A percentile compares a stretch with the other conserved stretches of the same genome.
Conservation (phyloP, 2,888 invertebrate genomes). For the Melitaea athalia region DNA sequence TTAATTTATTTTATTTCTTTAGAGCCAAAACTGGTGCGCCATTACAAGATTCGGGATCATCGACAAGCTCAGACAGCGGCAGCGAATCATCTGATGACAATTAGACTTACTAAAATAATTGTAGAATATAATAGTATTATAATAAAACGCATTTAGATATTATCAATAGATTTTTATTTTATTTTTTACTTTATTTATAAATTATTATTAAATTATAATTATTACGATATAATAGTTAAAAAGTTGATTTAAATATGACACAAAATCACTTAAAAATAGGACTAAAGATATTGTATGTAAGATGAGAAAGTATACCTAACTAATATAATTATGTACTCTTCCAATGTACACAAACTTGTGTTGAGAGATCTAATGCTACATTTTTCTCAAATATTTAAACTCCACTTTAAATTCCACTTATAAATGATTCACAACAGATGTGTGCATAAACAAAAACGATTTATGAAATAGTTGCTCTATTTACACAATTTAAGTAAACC, state of each 20-base stretch:
- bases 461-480: slow-evolving; percentile 7
- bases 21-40: slow-evolving; percentile 63
- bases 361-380: background rate
- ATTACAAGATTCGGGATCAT: slow-evolving; percentile 41
- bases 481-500: slow-evolving; percentile 15
- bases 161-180: slow-evolving; percentile 8
- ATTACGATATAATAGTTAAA: background rate
- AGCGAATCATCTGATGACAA: slow-evolving; percentile 66
- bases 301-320: background rate
- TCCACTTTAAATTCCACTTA: background rate
- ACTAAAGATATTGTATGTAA: background rate
- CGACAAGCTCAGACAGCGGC: slow-evolving; percentile 61
- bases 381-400: slow-evolving; percentile 18
- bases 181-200: background rate
- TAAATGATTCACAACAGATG: background rate
- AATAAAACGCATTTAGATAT: slow-evolving; percentile 55
- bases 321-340: background rate
- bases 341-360: background rate
- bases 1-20: slow-evolving; percentile 34
- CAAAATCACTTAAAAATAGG: background rate
- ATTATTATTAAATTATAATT: no score
- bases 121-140: slow-evolving; percentile 33
- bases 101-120: slow-evolving; percentile 39
- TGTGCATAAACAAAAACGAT: background rate
- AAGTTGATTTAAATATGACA: background rate